Conservation (phyloP, 2,888 invertebrate genomes). For the Tillus elongatus region DNA sequence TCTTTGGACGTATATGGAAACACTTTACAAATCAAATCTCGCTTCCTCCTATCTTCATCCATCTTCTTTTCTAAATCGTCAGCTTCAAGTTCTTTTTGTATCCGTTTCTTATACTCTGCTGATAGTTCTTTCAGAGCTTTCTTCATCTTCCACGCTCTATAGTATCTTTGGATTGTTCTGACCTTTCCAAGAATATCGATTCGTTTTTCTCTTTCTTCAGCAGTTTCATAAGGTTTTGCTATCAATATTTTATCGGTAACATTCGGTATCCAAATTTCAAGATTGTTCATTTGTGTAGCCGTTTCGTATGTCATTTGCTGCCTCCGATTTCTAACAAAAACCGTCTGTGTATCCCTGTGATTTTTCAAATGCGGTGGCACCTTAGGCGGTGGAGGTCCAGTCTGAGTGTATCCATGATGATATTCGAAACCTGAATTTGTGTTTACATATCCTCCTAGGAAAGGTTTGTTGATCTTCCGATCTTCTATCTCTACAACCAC, state of each 20-base stretch:
- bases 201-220: constrained; percentile 50
- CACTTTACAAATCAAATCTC: constrained; percentile 55
- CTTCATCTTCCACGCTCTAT: constrained; percentile 49
- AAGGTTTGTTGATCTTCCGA: constrained; percentile 59
- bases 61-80: constrained; percentile 44
- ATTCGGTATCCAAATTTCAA: constrained; percentile 51
- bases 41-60: constrained; percentile 46
- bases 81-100: constrained; percentile 47
- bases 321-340: constrained; percentile 44
- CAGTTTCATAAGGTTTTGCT: constrained; percentile 56
- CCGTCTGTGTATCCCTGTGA: constrained; percentile 59
- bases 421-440: constrained; percentile 60
- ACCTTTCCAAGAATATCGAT: constrained; percentile 44
- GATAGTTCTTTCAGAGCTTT: constrained; percentile 45
- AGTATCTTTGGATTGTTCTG: constrained; percentile 57
- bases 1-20: constrained; percentile 63
- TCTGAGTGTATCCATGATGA: constrained; percentile 77
- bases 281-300: constrained; percentile 54
- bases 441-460: constrained; percentile 72
- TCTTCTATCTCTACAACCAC: constrained; percentile 53
- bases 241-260: constrained; percentile 53
- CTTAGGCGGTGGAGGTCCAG: constrained; percentile 53
- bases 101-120: constrained; percentile 43
- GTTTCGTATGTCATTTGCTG: constrained; percentile 48
- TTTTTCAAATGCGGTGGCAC: constrained; percentile 45